Evolutionary conservation across 2,113 vertebrate genomes (phyloP).

Genomic region (Gavia stellata): DNA sequence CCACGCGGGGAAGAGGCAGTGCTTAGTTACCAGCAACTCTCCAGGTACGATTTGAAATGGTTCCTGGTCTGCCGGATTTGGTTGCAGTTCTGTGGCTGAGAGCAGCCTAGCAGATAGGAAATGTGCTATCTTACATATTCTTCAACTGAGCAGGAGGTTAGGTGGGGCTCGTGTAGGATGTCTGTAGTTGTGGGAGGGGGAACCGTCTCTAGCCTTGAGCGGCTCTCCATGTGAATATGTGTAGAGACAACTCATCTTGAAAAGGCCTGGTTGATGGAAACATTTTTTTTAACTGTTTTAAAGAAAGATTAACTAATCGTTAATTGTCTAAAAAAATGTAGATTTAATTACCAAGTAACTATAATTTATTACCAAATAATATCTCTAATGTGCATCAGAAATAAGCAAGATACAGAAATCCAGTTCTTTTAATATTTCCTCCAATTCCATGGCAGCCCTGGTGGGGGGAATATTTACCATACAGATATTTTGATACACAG

Average conservation of each 20-base stretch:
- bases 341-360: not conserved
- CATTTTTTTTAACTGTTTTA: not conserved
- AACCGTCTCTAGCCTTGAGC: not conserved
- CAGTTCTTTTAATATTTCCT: not conserved
- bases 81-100: not conserved
- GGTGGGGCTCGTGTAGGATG: not conserved
- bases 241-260: not conserved
- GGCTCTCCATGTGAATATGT: not conserved
- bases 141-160: not conserved
- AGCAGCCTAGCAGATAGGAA: not conserved
- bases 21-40: not conserved
- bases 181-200: not conserved
- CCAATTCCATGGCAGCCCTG: not conserved
- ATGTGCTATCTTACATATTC: slow-evolving; percentile 27
- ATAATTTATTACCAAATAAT: not conserved
- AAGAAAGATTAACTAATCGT: not conserved
- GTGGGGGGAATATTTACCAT: not conserved
- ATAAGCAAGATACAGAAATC: not conserved
- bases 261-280: not conserved
- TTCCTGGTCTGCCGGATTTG: not conserved
- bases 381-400: not conserved
- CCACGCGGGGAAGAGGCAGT: not conserved
- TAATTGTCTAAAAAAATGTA: not conserved
- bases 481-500: not conserved
- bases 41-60: not conserved